Base-by-base conservation (phyloP, 2,888 invertebrate species). In the Scaptomyza reducta region DNA sequence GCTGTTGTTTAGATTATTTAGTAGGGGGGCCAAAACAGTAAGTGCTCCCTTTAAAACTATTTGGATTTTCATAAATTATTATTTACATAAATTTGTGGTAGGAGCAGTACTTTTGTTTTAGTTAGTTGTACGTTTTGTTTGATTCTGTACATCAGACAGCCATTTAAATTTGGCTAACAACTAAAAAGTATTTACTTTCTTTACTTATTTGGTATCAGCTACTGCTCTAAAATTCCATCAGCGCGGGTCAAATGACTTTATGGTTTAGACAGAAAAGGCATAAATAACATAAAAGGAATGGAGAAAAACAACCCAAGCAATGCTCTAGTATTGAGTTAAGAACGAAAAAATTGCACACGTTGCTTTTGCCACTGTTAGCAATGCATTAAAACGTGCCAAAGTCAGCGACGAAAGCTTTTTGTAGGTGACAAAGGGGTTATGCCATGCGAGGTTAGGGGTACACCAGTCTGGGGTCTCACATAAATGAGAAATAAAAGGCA, bases 401-500 rank as follows among this genome's bases (percentile, higher is more conserved):
- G 79, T 62, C 75, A 67, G 58, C 53, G 62, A 53, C 45, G 58
- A 59, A 31, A 66, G 56, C 49, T n/a, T 18, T 14, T 22, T 25
- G 33, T 11, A 11, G 41, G 35, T 38, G 22, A 31, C 16, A 16
- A 40, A 25, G 61, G 45, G 51, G 27, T 46, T 18, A 42, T 31
- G 18, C 5, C n/a, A n/a, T 46, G 18, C 35, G 35, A 1, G 53
- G 31, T 1, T 31, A 6, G 51, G 58, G 40, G 7, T 6, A 7
- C 27, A 31, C 27, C 46, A 57, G 69, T 81, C 66, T 75, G 72
- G 47, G 62, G 45, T 60, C 51, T 60, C 59, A 82, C 75, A 85
- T 88, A 87, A 87, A 87, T 77, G 80, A 78, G 76, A 88, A 86
- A 88, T 85, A 85, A 85, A 87, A 86, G 78, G 70, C 87, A 76